A percentile compares a stretch with the other conserved stretches of the same genome.
Conservation (phyloP, 2,888 invertebrate species). For the Hymenopus coronatus region DNA sequence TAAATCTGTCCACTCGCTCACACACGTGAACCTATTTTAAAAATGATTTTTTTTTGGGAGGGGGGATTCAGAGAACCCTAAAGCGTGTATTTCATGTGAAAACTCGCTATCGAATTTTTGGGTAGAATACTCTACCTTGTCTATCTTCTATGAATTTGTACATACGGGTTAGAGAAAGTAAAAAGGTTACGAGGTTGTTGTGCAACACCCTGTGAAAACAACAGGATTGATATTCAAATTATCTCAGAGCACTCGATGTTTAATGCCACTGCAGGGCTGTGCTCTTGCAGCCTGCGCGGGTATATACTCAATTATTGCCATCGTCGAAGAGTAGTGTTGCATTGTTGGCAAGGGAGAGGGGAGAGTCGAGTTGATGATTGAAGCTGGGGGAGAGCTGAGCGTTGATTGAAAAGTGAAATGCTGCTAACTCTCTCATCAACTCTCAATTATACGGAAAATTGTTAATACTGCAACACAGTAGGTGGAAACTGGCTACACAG, state of each 20-base stretch:
- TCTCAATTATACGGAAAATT: constrained; percentile 18
- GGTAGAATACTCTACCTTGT: too few relatives aligned
- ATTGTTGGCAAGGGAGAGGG: not conserved
- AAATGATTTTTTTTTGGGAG: too few relatives aligned
- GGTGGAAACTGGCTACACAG: not conserved
- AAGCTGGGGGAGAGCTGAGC: not conserved
- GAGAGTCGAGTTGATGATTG: not conserved
- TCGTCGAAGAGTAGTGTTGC: not conserved
- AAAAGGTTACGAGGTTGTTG: too few relatives aligned
- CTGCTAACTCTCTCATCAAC: constrained; percentile 15
- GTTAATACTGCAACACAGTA: not conserved
- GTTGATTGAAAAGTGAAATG: constrained; percentile 19
- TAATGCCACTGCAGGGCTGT: not conserved
- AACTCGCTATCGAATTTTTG: too few relatives aligned
- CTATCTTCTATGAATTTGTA: too few relatives aligned
- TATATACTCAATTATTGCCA: constrained; percentile 13
- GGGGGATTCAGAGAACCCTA: too few relatives aligned
- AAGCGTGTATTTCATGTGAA: too few relatives aligned
- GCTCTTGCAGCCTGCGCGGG: not conserved
- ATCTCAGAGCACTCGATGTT: not conserved
- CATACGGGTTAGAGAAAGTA: too few relatives aligned
- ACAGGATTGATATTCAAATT: constrained; percentile 3
- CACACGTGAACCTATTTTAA: too few relatives aligned
- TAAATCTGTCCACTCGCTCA: too few relatives aligned
- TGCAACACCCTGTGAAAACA: not conserved